Base-by-base conservation (phyloP, 2,797 vertebrate genomes). In the Momotus momota region DNA sequence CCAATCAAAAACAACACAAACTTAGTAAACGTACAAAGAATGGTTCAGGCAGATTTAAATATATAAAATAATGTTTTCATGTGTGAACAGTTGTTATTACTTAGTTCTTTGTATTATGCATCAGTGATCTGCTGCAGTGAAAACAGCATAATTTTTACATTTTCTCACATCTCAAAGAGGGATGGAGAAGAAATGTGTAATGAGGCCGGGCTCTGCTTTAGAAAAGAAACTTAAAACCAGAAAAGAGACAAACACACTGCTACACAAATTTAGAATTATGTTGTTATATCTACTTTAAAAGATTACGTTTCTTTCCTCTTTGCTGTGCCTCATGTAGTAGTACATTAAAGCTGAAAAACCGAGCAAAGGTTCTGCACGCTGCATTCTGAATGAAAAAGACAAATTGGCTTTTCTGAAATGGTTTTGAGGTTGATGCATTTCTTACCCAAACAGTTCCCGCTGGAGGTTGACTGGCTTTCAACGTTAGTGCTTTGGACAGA, bases 391-490 rank as follows among this genome's bases (percentile, higher is more conserved):
- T 71, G 66, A 46, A 94, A 84, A 66, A 60, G 64, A 60, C 74
- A 90, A 88, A 93, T 55, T 80, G 58, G 57, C 71, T 85, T 84
- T 79, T 84, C 52, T 88, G 74, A 69, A 90, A 62, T 55, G 58
- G 40, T 86, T 74, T 88, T 3, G 14, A 86, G 45, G 17, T 55
- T 94, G 91, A 89, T 93, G 73, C 55, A 89, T 94, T 88, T 74
- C 54, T 90, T 84, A 54, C 4, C 67, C 51, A 46, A 55, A 70
- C 60, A 71, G 48, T 49, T 84, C 51, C 12, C 0, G 1, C 70
- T 81, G 80, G 75, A 93, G 69, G 49, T 60, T 88, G 87, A 60
- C 69, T 82, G 75, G 41, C 75, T 94, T 82, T 83, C 65, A 64
- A 57, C 3, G 0, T 81, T 85, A 89, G 38, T 90, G 61, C 80